phyloP scores from a whole-genome alignment of 35 echinoderm and acorn worm species.

The Heliocidaris tuberculata region DNA sequence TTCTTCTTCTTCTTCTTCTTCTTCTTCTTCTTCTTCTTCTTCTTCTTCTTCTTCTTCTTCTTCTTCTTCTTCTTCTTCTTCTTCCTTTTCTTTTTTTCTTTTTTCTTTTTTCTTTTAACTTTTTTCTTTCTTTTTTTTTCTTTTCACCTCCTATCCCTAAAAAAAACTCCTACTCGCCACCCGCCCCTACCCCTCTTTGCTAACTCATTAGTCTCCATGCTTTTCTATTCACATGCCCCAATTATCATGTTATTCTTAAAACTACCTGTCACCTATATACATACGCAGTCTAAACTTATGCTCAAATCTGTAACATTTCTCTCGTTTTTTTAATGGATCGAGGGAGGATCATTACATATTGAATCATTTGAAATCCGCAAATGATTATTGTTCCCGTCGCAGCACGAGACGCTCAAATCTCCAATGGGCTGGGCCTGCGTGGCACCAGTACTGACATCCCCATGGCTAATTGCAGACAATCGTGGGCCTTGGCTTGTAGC shows the following conservation, averaged over 20 bases:
- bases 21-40: too few relatives aligned
- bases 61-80: too few relatives aligned
- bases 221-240: background rate
- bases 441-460: background rate
- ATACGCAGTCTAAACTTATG: background rate
- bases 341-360: background rate
- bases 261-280: background rate
- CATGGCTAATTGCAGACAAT: background rate
- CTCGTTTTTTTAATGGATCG: background rate
- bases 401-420: background rate
- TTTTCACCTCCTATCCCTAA: too few relatives aligned
- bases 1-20: too few relatives aligned
- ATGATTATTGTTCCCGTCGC: background rate
- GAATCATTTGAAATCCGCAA: background rate
- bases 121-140: too few relatives aligned
- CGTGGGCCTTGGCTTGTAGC: background rate
- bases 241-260: background rate
- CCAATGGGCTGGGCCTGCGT: background rate
- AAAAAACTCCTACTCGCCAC: background rate
- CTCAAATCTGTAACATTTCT: background rate
- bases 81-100: too few relatives aligned
- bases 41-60: too few relatives aligned
- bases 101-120: too few relatives aligned
- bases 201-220: background rate
- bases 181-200: background rate